These are phyloP conservation scores for Tiliacea citrago DNA, from an alignment of 2,888 invertebrate species.

Conservation along the genomic window DNA sequence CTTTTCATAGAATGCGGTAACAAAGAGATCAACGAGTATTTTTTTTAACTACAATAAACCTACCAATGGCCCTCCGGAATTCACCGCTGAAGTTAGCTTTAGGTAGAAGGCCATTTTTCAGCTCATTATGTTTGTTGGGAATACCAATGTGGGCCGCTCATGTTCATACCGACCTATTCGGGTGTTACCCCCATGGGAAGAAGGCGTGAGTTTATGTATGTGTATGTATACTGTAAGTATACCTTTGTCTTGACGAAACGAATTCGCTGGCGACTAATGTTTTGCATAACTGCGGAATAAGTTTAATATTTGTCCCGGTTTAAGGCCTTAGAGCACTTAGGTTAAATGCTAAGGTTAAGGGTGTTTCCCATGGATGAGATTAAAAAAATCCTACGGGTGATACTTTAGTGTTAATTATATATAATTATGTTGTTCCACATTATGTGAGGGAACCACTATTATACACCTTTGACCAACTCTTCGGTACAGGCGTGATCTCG, in stretches of 20 bases:
- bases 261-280: too few species aligned
- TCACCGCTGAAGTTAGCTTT: too few species aligned
- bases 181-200: too few species aligned
- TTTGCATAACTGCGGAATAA: too few species aligned
- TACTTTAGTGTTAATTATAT: neutral
- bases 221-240: neutral
- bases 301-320: too few species aligned
- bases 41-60: neutral
- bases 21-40: neutral
- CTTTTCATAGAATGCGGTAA: neutral
- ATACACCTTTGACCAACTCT: too few species aligned
- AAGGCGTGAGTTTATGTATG: too few species aligned
- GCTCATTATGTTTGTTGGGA: neutral
- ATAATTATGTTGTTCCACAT: too few species aligned
- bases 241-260: neutral
- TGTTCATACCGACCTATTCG: neutral
- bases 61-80: neutral
- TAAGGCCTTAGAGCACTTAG: too few species aligned
- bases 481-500: neutral
- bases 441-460: too few species aligned
- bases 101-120: neutral
- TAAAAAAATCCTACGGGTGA: neutral
- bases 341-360: too few species aligned
- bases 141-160: neutral
- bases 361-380: neutral